These are phyloP conservation scores for Lamprotornis superbus DNA, from an alignment of 2,113 vertebrate genomes.

Conservation along the genomic window DNA sequence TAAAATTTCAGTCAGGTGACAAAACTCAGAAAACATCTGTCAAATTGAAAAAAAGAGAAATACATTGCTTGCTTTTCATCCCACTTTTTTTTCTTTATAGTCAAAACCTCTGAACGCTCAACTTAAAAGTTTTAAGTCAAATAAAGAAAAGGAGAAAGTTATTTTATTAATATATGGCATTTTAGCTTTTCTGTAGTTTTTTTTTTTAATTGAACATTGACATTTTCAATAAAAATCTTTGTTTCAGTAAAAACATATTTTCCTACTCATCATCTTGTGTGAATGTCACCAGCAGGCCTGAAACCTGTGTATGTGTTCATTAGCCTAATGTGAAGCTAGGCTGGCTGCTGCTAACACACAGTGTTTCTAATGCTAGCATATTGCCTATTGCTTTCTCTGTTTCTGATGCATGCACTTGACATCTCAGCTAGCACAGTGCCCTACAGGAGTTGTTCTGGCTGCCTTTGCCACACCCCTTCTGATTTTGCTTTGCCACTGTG, in stretches of 20 bases:
- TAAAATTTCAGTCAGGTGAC: not conserved
- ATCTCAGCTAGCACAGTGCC: not conserved
- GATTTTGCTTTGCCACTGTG: not conserved
- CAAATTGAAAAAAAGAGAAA: not conserved
- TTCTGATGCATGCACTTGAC: not conserved
- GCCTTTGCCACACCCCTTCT: not conserved
- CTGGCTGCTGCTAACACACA: not conserved
- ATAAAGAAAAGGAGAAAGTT: not conserved
- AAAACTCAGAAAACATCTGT: not conserved
- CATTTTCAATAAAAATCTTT: not conserved
- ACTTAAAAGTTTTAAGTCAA: not conserved
- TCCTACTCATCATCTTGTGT: not conserved
- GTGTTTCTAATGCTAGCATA: not conserved
- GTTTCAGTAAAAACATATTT: constrained; percentile 26
- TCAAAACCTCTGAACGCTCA: not conserved
- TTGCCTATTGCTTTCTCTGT: not conserved
- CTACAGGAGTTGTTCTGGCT: not conserved
- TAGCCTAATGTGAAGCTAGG: not conserved
- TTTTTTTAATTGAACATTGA: not conserved
- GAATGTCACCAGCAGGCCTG: constrained; percentile 32
- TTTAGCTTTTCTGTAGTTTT: not conserved
- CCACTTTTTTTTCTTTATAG: not conserved
- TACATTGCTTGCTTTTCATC: not conserved
- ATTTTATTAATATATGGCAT: not conserved
- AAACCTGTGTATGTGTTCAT: not conserved